Percentiles rank a stretch among this genome's conserved stretches.
These are phyloP conservation scores for Gallinago nigripennis DNA, from an alignment of 2,797 vertebrate genomes.

Conservation along the genomic window DNA sequence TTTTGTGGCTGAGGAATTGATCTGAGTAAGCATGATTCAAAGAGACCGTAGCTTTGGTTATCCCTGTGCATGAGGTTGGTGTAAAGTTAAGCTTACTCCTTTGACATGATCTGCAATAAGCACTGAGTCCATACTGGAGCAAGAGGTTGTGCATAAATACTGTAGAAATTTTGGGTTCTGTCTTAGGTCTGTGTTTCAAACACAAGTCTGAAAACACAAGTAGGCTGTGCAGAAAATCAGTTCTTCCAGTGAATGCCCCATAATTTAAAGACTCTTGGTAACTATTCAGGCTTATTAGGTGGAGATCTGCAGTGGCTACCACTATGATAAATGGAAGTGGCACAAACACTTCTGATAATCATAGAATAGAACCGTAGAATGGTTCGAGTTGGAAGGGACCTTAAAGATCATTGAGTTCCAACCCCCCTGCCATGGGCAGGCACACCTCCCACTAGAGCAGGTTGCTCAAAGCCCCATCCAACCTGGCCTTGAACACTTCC, in stretches of 20 bases:
- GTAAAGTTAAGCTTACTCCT: neutral
- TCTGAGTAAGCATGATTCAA: neutral
- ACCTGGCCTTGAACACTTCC: too few species aligned
- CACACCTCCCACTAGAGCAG: too few species aligned
- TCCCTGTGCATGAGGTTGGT: neutral
- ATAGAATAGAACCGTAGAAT: too few species aligned
- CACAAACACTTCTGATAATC: neutral
- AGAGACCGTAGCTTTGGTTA: neutral
- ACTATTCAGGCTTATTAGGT: neutral
- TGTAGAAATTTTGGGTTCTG: neutral
- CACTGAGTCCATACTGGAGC: neutral
- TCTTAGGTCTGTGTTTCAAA: neutral
- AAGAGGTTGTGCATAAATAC: neutral
- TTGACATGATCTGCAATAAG: neutral
- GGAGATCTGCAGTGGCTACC: neutral
- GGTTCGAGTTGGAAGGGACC: too few species aligned
- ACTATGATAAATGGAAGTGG: neutral
- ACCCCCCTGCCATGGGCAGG: too few species aligned
- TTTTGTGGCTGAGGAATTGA: neutral
- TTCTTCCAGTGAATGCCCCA: neutral
- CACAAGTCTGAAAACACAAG: neutral
- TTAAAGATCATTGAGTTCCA: too few species aligned
- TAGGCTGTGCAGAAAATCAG: neutral
- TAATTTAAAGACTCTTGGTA: neutral
- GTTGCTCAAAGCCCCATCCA: too few species aligned